These are phyloP conservation scores for Scaptodrosophila lebanonensis DNA, from an alignment of 1,140 invertebrate species.

Conservation along the genomic window DNA sequence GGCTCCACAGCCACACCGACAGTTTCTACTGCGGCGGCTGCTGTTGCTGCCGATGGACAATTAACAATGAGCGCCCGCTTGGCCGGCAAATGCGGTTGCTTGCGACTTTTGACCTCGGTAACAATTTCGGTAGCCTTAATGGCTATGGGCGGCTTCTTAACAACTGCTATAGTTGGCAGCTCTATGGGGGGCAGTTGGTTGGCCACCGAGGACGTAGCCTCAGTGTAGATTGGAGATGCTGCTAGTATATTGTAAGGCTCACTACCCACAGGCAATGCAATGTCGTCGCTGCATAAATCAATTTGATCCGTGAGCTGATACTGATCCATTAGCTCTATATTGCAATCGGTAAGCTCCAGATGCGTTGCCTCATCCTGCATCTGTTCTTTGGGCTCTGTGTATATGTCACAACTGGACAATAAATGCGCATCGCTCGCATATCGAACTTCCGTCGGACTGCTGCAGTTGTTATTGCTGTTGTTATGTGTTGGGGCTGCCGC, in stretches of 20 bases:
- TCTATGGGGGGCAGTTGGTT: conserved; percentile 53
- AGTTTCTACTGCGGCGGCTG: conserved; percentile 2
- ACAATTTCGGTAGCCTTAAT: conserved; percentile 57
- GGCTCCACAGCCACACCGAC: conserved; percentile 33
- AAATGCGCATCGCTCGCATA: conserved; percentile 61
- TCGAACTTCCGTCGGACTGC: conserved; percentile 27
- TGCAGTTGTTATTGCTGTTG: conserved; percentile 17
- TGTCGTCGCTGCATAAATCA: conserved; percentile 64
- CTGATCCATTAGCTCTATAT: conserved; percentile 72
- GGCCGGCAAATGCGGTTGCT: conserved; percentile 49
- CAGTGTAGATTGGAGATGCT: conserved; percentile 33
- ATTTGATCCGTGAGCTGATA: conserved; percentile 68
- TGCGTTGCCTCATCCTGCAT: conserved; percentile 17
- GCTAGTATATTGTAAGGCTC: conserved; percentile 56
- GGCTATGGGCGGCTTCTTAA: conserved; percentile 45
- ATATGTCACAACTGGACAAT: conserved; percentile 54
- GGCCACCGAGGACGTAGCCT: conserved; percentile 20
- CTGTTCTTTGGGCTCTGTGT: conserved; percentile 34
- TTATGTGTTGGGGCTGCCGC: conserved; percentile 1
- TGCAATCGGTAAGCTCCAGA: conserved; percentile 63
- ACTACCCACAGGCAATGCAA: conserved; percentile 47
- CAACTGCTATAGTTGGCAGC: conserved; percentile 52
- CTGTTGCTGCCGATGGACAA: background rate
- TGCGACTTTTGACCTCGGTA: conserved; percentile 44
- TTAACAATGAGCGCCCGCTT: conserved; percentile 61